Percentiles rank a stretch among this genome's conserved stretches.
Conservation (phyloP, 2,113 vertebrate species). For the Mormoops blainvillei region DNA sequence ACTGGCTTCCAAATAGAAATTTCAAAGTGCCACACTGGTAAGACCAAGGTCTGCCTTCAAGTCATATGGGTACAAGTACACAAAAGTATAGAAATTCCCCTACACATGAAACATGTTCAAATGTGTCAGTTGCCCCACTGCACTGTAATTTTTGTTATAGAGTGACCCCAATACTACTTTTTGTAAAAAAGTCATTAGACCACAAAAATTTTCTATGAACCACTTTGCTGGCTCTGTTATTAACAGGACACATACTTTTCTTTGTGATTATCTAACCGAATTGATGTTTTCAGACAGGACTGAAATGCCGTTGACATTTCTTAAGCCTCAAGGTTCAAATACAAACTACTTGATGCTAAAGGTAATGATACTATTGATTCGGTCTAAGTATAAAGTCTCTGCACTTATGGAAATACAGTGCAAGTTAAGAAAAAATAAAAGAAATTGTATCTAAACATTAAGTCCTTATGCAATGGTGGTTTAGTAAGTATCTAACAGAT, state of each 20-base stretch:
- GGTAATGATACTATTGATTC: background rate
- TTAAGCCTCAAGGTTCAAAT: background rate
- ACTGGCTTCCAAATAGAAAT: background rate
- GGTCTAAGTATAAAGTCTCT: background rate
- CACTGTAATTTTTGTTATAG: background rate
- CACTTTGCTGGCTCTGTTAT: background rate
- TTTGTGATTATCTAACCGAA: background rate
- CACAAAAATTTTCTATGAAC: background rate
- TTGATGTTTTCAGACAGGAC: background rate
- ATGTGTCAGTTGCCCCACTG: background rate
- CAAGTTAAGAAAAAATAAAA: background rate
- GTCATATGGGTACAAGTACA: background rate
- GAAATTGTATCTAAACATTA: background rate
- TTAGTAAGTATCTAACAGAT: background rate
- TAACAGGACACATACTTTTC: background rate
- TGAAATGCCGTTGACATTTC: background rate
- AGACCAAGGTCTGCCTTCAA: background rate
- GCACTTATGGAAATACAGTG: background rate
- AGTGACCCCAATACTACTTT: background rate
- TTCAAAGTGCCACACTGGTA: background rate
- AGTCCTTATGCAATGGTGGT: background rate
- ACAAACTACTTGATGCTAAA: constrained; percentile 1
- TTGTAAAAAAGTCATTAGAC: background rate
- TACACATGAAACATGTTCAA: background rate
- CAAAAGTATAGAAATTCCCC: background rate